phyloP scores from a whole-genome alignment of 2,797 vertebrate genomes.

The Toxotes lorentzi region DNA sequence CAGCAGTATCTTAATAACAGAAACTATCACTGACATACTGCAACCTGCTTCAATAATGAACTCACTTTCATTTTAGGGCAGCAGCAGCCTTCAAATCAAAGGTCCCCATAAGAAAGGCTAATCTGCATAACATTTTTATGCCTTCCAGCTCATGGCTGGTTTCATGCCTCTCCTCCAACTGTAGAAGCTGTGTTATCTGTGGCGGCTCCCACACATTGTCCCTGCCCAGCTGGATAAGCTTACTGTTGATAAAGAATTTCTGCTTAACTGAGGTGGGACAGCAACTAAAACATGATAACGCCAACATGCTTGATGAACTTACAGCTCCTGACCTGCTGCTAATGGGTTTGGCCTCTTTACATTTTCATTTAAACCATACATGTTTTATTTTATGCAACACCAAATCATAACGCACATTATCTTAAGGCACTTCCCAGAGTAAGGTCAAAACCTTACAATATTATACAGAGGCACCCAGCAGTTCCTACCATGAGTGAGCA shows the following conservation, averaged over 20 bases:
- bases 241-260: conserved; percentile 72
- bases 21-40: conserved; percentile 10
- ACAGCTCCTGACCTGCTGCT: background rate
- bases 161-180: conserved; percentile 51
- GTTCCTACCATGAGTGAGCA: too few species aligned
- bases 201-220: conserved; percentile 22
- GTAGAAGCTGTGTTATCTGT: conserved; percentile 65
- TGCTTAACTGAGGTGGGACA: conserved; percentile 73
- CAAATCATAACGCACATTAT: too few species aligned
- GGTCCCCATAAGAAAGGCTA: background rate
- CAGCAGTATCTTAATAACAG: conserved; percentile 40
- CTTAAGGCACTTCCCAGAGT: too few species aligned
- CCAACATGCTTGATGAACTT: conserved; percentile 1
- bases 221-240: conserved; percentile 63
- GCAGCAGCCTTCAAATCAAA: conserved; percentile 3
- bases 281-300: conserved; percentile 58
- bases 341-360: background rate
- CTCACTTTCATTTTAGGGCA: background rate
- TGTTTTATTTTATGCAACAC: background rate
- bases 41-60: conserved; percentile 2
- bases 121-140: background rate
- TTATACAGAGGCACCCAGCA: too few species aligned
- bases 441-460: too few species aligned
- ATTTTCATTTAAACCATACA: conserved; percentile 24
- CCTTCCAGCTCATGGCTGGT: background rate